Evolutionary conservation across 2,113 vertebrate genomes (phyloP).

Genomic region (Poeciliopsis turrubarensis): DNA sequence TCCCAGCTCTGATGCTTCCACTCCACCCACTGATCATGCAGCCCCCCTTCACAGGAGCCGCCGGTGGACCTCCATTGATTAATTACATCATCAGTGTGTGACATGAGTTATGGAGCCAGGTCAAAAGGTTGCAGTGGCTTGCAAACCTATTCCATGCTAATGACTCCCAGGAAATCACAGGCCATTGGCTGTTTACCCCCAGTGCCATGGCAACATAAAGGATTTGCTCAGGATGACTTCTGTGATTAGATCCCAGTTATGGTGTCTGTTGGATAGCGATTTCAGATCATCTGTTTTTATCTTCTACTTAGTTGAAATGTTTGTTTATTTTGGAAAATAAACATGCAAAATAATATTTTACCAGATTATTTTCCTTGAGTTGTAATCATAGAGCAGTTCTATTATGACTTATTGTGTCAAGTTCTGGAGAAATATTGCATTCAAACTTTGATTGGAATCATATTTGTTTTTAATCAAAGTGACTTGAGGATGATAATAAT

Average conservation of each 20-base stretch:
- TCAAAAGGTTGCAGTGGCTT: slow-evolving; percentile 75
- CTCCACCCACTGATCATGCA: slow-evolving; percentile 45
- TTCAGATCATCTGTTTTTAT: slow-evolving; percentile 26
- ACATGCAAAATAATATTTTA: neutral
- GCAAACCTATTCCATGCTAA: slow-evolving; percentile 82
- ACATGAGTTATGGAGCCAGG: slow-evolving; percentile 79
- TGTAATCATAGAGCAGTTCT: slow-evolving; percentile 25
- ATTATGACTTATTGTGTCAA: slow-evolving; percentile 34
- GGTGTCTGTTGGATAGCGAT: slow-evolving; percentile 11
- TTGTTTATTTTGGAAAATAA: slow-evolving; percentile 13
- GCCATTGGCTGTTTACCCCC: slow-evolving; percentile 71
- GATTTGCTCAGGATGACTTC: slow-evolving; percentile 49
- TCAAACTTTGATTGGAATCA: slow-evolving; percentile 69
- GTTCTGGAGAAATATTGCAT: slow-evolving; percentile 51
- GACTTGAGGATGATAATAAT: slow-evolving; percentile 68
- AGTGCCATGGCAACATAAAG: slow-evolving; percentile 55
- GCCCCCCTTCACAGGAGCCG: slow-evolving; percentile 51
- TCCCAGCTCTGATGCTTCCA: slow-evolving; percentile 33
- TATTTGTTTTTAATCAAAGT: slow-evolving; percentile 81
- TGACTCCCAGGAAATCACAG: slow-evolving; percentile 79
- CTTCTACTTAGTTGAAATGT: neutral
- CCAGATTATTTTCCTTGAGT: slow-evolving; percentile 11
- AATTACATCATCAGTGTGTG: slow-evolving; percentile 84
- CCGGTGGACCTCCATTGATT: slow-evolving; percentile 76
- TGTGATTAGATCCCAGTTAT: slow-evolving; percentile 26